Percentiles rank a stretch among this genome's conserved stretches.
phyloP scores from a whole-genome alignment of 1,140 invertebrate species.

The Drosophila ercepeae region DNA sequence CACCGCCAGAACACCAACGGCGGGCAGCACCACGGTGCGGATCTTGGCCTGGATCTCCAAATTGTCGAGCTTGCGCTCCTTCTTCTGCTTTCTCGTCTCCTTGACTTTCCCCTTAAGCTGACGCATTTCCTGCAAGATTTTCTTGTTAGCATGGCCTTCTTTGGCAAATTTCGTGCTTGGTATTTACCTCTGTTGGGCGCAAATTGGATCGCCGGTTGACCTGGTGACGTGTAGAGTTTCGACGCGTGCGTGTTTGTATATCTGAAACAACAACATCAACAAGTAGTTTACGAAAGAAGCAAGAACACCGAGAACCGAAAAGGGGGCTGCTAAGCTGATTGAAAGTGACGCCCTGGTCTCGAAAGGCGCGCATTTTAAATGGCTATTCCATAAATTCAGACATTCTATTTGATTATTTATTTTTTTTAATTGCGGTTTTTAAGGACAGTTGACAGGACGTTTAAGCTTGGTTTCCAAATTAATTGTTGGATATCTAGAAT shows the following conservation, averaged over 20 bases:
- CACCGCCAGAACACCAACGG: constrained; percentile 58
- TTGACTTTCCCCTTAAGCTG: constrained; percentile 80
- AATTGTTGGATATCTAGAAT: too few relatives aligned
- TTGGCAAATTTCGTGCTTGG: constrained; percentile 3
- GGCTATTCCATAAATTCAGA: too few relatives aligned
- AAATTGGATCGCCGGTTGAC: not conserved
- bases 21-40: constrained; percentile 72
- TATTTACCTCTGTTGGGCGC: not conserved
- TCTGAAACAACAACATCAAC: not conserved
- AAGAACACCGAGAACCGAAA: too few relatives aligned
- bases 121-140: constrained; percentile 62
- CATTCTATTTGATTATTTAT: too few relatives aligned
- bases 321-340: too few relatives aligned
- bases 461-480: too few relatives aligned
- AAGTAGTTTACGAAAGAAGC: not conserved
- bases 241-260: not conserved
- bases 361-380: too few relatives aligned
- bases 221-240: not conserved
- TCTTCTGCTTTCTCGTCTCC: constrained; percentile 78
- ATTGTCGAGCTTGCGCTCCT: constrained; percentile 81
- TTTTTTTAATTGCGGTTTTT: too few relatives aligned
- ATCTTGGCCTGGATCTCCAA: constrained; percentile 69
- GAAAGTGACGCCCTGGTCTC: too few relatives aligned
- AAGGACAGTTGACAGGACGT: too few relatives aligned
- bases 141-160: not conserved